Evolutionary conservation across 2,888 invertebrate species (phyloP).

Genomic region (Heteromurus nitidus): DNA sequence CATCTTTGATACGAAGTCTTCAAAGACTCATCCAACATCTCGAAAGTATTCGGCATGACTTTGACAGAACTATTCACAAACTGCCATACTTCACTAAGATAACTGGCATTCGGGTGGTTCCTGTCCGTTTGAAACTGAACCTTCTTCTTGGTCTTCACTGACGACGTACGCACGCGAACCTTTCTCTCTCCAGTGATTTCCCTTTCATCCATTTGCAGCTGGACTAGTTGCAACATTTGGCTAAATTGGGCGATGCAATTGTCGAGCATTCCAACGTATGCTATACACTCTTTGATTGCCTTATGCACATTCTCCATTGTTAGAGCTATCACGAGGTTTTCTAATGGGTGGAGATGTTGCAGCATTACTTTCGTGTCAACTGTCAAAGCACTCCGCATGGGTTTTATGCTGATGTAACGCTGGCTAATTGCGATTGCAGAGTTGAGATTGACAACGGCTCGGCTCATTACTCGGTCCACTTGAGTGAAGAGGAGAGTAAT

Average conservation of each 20-base stretch:
- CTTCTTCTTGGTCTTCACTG: neutral
- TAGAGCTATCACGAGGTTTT: conserved; percentile 33
- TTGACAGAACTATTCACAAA: conserved; percentile 20
- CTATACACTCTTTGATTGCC: conserved; percentile 15
- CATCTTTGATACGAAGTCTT: neutral
- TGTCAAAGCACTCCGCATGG: neutral
- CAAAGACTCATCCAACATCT: neutral
- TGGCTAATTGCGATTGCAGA: conserved; percentile 15
- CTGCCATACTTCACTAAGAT: conserved; percentile 25
- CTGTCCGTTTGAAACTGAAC: neutral
- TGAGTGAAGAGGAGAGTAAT: conserved; percentile 5
- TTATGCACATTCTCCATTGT: conserved; percentile 19
- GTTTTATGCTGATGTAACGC: conserved; percentile 3
- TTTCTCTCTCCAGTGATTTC: conserved; percentile 27
- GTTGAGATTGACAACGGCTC: conserved; percentile 29
- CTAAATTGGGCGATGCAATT: conserved; percentile 27
- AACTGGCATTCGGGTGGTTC: too few species aligned
- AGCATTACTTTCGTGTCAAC: neutral
- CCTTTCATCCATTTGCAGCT: conserved; percentile 39
- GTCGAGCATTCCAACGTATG: conserved; percentile 10
- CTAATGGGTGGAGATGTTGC: conserved; percentile 18
- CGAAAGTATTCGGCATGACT: conserved; percentile 36
- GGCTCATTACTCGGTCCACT: conserved; percentile 18
- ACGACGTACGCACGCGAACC: too few species aligned
- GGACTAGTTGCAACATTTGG: conserved; percentile 29